phyloP scores from a whole-genome alignment of 2,797 vertebrate genomes.

The Luscinia megarhynchos region DNA sequence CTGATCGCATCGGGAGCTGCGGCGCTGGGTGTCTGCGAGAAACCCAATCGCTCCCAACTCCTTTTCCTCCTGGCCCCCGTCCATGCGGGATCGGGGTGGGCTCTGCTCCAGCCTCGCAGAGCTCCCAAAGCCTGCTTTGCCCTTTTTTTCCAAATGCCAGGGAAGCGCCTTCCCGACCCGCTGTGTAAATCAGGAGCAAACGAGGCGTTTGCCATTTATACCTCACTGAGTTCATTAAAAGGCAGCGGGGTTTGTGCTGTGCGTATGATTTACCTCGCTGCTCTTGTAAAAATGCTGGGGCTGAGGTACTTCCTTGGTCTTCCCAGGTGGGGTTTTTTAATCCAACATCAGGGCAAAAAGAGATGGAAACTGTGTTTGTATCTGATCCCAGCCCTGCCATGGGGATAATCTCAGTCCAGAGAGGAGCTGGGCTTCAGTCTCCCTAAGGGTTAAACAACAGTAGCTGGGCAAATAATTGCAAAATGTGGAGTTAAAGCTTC shows the following conservation, averaged over 20 bases:
- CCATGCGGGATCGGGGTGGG: not conserved
- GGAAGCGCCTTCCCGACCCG: not conserved
- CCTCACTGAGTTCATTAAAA: not conserved
- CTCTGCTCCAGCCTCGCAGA: not conserved
- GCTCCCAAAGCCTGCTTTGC: not conserved
- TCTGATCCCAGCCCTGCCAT: not conserved
- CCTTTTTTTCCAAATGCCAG: not conserved
- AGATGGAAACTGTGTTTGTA: not conserved
- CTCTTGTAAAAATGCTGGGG: not conserved
- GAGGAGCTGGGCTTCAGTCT: constrained; percentile 46
- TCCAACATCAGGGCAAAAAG: not conserved
- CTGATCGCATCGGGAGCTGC: constrained; percentile 41
- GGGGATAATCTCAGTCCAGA: not conserved
- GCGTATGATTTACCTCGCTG: not conserved
- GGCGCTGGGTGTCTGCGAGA: constrained; percentile 55
- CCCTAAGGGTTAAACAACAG: constrained; percentile 74
- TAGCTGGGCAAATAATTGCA: constrained; percentile 69
- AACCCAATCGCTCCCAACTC: not conserved
- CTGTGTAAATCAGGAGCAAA: constrained; percentile 29
- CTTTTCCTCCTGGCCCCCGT: not conserved
- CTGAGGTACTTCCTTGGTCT: not conserved
- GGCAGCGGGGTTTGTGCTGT: not conserved
- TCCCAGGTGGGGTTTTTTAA: not conserved
- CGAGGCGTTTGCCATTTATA: constrained; percentile 8
- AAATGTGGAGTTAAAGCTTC: constrained; percentile 67